Conservation (phyloP, 2,113 vertebrate species). For the Otus sunia region DNA sequence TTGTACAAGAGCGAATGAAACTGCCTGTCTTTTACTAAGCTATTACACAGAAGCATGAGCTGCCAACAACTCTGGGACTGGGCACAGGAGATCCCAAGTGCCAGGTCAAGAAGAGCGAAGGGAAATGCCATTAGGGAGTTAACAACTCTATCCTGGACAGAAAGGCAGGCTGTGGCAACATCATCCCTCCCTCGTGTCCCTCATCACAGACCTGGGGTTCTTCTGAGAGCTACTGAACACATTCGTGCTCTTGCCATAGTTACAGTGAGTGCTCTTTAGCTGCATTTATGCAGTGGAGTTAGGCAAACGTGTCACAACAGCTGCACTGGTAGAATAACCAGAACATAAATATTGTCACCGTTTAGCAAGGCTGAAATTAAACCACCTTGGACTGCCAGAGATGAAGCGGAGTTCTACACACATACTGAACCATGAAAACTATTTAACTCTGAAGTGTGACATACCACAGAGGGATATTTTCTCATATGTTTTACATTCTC, state of each 20-base stretch:
- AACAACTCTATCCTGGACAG: neutral
- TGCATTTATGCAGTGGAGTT: neutral
- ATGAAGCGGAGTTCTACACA: neutral
- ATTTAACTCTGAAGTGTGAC: neutral
- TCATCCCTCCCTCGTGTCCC: neutral
- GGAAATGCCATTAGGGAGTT: neutral
- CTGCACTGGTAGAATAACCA: neutral
- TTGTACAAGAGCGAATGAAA: neutral
- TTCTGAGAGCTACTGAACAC: neutral
- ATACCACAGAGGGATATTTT: neutral
- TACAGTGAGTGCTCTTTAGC: neutral
- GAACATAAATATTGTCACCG: neutral
- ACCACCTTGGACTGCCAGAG: neutral
- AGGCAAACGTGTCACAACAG: neutral
- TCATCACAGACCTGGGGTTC: neutral
- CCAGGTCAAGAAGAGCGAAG: neutral
- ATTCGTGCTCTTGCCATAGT: neutral
- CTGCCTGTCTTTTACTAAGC: neutral
- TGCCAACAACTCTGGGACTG: neutral
- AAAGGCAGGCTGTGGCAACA: neutral
- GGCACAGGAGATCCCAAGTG: neutral
- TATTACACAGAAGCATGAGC: neutral
- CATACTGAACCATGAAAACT: neutral
- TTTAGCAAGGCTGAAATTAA: slow-evolving; percentile 11
- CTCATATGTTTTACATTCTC: neutral